Evolutionary conservation across 2,113 vertebrate genomes (phyloP).

Genomic region (Festucalex cinctus): DNA sequence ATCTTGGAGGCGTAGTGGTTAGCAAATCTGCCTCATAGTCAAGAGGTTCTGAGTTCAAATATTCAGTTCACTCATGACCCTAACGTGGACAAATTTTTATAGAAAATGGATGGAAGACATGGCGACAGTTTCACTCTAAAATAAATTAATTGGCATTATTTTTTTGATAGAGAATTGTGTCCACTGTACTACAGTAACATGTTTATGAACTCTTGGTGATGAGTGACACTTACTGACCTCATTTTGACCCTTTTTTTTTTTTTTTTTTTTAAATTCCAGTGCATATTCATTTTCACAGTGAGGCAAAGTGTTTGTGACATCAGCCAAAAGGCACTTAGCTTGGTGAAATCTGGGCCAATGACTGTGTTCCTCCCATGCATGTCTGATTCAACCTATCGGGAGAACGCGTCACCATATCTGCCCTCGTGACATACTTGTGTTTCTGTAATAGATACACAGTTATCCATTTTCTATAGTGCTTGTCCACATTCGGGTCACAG

Average conservation of each 20-base stretch:
- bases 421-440: background rate
- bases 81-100: no score
- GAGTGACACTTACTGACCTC: background rate
- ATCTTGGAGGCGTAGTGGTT: no score
- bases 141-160: no score
- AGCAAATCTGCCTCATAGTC: no score
- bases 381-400: slow-evolving; percentile 57
- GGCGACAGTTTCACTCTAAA: no score
- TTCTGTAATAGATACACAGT: background rate
- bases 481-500: background rate
- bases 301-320: slow-evolving; percentile 48
- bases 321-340: slow-evolving; percentile 44
- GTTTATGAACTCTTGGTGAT: background rate
- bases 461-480: background rate
- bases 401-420: slow-evolving; percentile 2
- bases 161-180: background rate
- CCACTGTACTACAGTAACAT: background rate
- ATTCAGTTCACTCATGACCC: no score
- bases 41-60: no score
- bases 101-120: no score
- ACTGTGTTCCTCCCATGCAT: slow-evolving; percentile 53
- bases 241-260: background rate
- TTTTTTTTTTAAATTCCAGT: slow-evolving; percentile 13
- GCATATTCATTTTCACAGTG: slow-evolving; percentile 28
- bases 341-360: slow-evolving; percentile 57